Evolutionary conservation across 2,888 invertebrate species (phyloP).

Genomic region (Philaethria dido): DNA sequence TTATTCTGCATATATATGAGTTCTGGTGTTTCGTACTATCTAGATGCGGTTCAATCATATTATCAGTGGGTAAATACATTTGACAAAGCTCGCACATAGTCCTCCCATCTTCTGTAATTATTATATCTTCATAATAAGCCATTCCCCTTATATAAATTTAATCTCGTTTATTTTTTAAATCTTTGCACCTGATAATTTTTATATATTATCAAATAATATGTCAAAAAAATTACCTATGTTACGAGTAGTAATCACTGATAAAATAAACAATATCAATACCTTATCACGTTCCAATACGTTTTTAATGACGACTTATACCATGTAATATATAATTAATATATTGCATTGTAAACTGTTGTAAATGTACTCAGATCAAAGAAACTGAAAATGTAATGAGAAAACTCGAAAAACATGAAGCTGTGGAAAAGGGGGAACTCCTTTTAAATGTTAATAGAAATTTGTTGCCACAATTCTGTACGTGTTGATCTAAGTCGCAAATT

Average conservation of each 20-base stretch:
- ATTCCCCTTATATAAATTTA: slow-evolving; percentile 35
- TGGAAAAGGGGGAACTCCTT: slow-evolving; percentile 1
- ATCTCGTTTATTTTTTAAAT: no score
- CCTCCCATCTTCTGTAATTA: slow-evolving; percentile 46
- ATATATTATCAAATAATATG: no score
- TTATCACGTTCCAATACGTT: no score
- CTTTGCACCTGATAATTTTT: no score
- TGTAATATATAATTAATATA: no score
- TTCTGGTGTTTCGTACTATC: slow-evolving; percentile 49
- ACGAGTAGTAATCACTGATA: not conserved
- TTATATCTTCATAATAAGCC: slow-evolving; percentile 57
- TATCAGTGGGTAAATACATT: slow-evolving; percentile 46
- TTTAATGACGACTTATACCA: no score
- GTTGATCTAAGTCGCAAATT: no score
- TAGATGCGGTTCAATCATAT: slow-evolving; percentile 51
- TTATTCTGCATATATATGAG: slow-evolving; percentile 49
- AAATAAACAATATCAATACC: no score
- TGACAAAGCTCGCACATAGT: slow-evolving; percentile 56
- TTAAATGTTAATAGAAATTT: not conserved
- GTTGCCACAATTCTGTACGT: not conserved
- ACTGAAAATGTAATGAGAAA: not conserved
- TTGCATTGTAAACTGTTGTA: no score
- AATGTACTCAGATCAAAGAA: not conserved
- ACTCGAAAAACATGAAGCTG: not conserved
- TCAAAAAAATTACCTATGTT: no score